Evolutionary conservation across 1,140 invertebrate species (phyloP), one percentile per base, ranked within the genome.

Genomic region (Drosophila subobscura): DNA sequence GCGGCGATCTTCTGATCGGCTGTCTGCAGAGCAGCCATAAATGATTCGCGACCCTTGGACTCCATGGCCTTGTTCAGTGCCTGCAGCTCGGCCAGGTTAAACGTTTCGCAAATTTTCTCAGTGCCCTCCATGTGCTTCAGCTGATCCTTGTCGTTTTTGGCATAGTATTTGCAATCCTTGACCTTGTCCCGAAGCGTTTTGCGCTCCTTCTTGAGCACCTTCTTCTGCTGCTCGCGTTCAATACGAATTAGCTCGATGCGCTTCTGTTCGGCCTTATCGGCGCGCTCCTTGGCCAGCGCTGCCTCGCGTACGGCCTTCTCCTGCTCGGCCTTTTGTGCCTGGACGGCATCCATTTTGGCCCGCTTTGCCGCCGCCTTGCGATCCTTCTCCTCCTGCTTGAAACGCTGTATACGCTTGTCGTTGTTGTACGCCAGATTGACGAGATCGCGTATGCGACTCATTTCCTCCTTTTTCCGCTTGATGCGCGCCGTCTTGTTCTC

Each of bases 381-480:
- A 74, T 98, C 96, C 84, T 97, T 98, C 70, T 99, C 98, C 50
- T 99, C 97, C 83, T 98, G 96, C 89, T 97, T 98, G 91, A 99
- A 99, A 77, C 95, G 95, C 45, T 93, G 94, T 79, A 99, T 97
- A 72, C 98, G 93, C 1, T 98, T 98, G 93, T 99, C 99, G 91
- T 96, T 95, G 73, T 95, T 95, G 92, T 99, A 99, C 0, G 97
- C 97, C 91, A 97, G 94, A 89, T 99, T 98, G 3, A 99, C 98
- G 27, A 99, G 91, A 22, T 94, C 93, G 22, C 98, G 93, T 80
- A 99, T 97, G 74, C 98, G 93, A 0, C 95, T 92, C 95, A 97
- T 98, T 93, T 99, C 99, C 92, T 99, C 98, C 91, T 99, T 99
- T 92, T 99, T 99, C 77, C 96, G 94, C 85, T 98, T 97, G 10